Conservation (phyloP, 2,797 vertebrate genomes). For the Simalia tracyae region DNA sequence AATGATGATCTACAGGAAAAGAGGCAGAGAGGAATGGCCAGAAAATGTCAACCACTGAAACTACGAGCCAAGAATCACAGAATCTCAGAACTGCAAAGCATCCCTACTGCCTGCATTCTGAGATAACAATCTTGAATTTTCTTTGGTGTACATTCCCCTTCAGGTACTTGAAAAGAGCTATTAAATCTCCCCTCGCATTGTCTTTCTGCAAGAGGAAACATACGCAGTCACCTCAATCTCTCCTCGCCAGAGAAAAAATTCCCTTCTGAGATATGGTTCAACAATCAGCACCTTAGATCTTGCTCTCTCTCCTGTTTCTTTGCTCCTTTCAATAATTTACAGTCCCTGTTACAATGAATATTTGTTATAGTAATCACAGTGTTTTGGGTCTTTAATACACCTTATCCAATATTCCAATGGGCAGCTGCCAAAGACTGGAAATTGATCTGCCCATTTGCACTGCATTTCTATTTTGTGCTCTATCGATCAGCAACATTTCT, state of each 20-base stretch:
- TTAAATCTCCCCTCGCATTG: neutral
- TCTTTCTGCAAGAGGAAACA: neutral
- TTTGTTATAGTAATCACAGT: neutral
- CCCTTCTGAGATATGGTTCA: neutral
- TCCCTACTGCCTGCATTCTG: neutral
- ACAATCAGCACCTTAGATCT: neutral
- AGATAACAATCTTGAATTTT: neutral
- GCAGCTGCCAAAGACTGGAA: neutral
- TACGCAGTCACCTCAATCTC: neutral
- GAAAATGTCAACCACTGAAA: neutral
- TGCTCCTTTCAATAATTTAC: neutral
- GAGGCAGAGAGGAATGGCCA: neutral
- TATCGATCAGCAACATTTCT: neutral
- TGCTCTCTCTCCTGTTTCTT: neutral
- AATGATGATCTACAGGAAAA: constrained; percentile 80
- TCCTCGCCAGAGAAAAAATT: neutral
- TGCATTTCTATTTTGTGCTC: neutral
- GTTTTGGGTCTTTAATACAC: neutral
- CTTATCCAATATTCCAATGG: neutral
- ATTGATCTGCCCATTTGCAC: neutral
- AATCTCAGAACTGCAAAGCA: neutral
- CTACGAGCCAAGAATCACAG: neutral
- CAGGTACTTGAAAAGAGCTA: neutral
- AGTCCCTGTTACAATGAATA: neutral
- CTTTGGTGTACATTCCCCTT: neutral